These are phyloP conservation scores for Microplitis deprimator DNA, from an alignment of 2,888 invertebrate genomes.

Conservation along the genomic window DNA sequence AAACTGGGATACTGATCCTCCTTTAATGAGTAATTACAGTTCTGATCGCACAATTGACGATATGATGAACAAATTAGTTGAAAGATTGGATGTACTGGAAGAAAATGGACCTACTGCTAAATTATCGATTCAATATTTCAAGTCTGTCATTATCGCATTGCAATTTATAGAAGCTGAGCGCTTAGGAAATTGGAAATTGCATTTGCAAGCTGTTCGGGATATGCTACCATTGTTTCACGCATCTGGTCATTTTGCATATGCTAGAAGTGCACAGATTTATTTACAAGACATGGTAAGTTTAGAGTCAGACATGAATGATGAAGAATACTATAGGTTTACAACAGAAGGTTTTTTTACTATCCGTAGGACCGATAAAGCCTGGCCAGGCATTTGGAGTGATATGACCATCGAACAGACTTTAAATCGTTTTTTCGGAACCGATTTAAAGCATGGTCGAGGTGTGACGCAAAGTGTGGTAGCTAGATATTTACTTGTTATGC, in stretches of 20 bases:
- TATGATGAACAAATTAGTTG: slow-evolving; percentile 26
- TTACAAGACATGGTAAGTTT: slow-evolving; percentile 50
- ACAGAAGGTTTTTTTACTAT: slow-evolving; percentile 43
- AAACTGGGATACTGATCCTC: slow-evolving; percentile 33
- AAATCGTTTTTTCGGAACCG: slow-evolving; percentile 50
- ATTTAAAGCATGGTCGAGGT: slow-evolving; percentile 49
- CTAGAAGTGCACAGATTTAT: slow-evolving; percentile 52
- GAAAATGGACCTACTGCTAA: slow-evolving; percentile 41
- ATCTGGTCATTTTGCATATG: slow-evolving; percentile 54
- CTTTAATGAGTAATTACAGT: slow-evolving; percentile 34
- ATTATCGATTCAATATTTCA: slow-evolving; percentile 48
- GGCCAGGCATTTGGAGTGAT: slow-evolving; percentile 45
- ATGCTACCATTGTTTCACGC: slow-evolving; percentile 51
- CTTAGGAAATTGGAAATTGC: slow-evolving; percentile 47
- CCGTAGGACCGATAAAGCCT: slow-evolving; percentile 42
- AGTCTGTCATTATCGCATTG: slow-evolving; percentile 42
- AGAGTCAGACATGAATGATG: slow-evolving; percentile 34
- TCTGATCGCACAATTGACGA: slow-evolving; percentile 22
- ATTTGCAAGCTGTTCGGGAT: slow-evolving; percentile 46
- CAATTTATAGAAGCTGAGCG: slow-evolving; percentile 54
- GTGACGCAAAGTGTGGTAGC: neutral
- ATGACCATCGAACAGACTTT: slow-evolving; percentile 43
- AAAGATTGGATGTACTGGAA: slow-evolving; percentile 30
- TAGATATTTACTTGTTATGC: neutral
- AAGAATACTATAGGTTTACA: slow-evolving; percentile 39